phyloP scores from a whole-genome alignment of 2,888 invertebrate species.

The Trachelus troglodyta region DNA sequence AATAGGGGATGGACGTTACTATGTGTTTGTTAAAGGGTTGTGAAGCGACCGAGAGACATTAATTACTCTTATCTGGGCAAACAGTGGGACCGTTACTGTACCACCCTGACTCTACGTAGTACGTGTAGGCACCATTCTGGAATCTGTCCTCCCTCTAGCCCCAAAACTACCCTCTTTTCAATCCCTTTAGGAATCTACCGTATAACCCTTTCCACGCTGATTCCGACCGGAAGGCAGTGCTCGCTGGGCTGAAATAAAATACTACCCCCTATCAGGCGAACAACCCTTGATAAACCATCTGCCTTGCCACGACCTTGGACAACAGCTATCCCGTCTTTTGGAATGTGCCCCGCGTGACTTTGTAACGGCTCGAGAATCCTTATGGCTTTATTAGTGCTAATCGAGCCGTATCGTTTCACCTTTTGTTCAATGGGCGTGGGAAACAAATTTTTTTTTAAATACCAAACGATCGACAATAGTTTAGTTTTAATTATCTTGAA shows the following conservation, averaged over 20 bases:
- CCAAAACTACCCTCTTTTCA: neutral
- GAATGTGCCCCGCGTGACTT: neutral
- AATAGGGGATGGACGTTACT: neutral
- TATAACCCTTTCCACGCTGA: neutral
- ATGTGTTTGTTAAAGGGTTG: neutral
- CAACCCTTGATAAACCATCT: neutral
- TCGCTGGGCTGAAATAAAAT: neutral
- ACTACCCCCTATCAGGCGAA: neutral
- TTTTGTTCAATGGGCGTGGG: no score
- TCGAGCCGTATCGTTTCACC: no score
- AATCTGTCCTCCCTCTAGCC: constrained; percentile 10
- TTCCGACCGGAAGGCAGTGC: neutral
- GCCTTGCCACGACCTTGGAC: neutral
- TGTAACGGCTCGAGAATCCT: neutral
- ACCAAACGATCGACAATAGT: rapidly evolving
- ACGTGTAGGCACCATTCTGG: neutral
- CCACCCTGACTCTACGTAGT: neutral
- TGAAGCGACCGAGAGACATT: constrained; percentile 36
- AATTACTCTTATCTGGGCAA: constrained; percentile 58
- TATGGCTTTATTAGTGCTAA: neutral
- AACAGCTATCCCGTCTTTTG: neutral
- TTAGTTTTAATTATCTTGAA: no score
- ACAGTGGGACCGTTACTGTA: constrained; percentile 45
- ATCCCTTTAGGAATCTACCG: neutral
- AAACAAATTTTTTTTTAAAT: neutral